A percentile compares a stretch with the other conserved stretches of the same genome.
These are phyloP conservation scores for Pongo abelii DNA, from an alignment of 2,113 vertebrate genomes.

Conservation along the genomic window DNA sequence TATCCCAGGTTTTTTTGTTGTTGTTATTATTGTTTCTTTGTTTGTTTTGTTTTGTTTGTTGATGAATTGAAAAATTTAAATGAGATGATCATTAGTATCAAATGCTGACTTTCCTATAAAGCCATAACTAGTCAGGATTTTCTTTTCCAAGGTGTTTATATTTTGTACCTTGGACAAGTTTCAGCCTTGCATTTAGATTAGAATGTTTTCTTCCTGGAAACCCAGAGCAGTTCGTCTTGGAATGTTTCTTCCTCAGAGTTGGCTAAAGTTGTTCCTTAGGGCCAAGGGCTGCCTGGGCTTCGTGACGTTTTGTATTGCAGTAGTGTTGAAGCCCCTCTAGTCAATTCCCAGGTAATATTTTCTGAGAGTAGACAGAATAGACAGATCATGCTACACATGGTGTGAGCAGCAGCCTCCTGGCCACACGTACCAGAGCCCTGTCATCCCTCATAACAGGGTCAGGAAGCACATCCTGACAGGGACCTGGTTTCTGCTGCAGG, in stretches of 20 bases:
- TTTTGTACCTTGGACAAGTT: background rate
- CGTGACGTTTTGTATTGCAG: background rate
- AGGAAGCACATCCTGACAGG: rapidly evolving
- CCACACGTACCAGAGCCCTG: rapidly evolving
- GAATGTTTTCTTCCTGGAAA: background rate
- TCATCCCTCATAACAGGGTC: rapidly evolving
- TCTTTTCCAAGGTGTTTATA: background rate
- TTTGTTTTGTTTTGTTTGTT: background rate
- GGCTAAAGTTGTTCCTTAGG: background rate
- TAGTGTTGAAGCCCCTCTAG: background rate
- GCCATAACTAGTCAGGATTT: background rate
- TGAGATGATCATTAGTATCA: background rate
- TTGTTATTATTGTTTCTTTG: background rate
- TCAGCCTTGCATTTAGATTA: background rate
- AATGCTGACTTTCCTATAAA: background rate
- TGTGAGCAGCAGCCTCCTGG: rapidly evolving
- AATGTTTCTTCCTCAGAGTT: background rate
- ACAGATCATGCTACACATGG: background rate
- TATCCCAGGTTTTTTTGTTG: background rate
- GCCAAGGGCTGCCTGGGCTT: background rate
- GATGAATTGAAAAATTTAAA: slow-evolving; percentile 26
- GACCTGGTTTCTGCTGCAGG: rapidly evolving
- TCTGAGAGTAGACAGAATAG: background rate
- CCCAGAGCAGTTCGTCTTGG: background rate
- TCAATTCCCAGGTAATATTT: rapidly evolving